Percentiles rank a stretch among this genome's conserved stretches.
Evolutionary conservation across 2,797 vertebrate species (phyloP).

Genomic region (Liasis olivaceus): DNA sequence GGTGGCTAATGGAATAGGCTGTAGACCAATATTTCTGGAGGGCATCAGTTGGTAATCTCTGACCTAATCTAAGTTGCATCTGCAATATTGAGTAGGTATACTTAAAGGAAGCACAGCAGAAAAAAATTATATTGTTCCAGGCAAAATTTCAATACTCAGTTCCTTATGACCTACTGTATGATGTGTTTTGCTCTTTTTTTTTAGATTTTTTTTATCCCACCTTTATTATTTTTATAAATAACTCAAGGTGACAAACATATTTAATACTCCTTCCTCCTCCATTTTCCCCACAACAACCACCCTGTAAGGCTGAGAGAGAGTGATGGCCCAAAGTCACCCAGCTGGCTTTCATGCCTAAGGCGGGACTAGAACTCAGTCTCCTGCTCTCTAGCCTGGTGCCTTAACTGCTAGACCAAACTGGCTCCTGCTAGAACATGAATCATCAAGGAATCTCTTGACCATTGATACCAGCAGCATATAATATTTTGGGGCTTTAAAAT

Average conservation of each 20-base stretch:
- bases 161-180: background rate
- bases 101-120: background rate
- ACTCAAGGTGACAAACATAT: no score
- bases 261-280: no score
- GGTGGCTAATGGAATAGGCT: background rate
- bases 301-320: no score
- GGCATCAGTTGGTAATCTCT: background rate
- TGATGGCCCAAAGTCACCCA: no score
- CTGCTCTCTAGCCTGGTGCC: no score
- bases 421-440: background rate
- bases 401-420: no score
- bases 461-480: background rate
- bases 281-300: no score
- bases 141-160: background rate
- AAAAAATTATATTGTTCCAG: background rate
- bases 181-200: background rate
- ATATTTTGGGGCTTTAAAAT: background rate
- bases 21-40: background rate
- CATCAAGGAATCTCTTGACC: no score
- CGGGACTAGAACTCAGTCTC: no score
- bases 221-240: no score
- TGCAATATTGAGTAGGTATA: background rate
- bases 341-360: no score
- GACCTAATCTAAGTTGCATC: background rate
- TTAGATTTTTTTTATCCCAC: no score